Evolutionary conservation across 2,113 vertebrate genomes (phyloP), one percentile per base, ranked within the genome.

Genomic region (Agapornis roseicollis): DNA sequence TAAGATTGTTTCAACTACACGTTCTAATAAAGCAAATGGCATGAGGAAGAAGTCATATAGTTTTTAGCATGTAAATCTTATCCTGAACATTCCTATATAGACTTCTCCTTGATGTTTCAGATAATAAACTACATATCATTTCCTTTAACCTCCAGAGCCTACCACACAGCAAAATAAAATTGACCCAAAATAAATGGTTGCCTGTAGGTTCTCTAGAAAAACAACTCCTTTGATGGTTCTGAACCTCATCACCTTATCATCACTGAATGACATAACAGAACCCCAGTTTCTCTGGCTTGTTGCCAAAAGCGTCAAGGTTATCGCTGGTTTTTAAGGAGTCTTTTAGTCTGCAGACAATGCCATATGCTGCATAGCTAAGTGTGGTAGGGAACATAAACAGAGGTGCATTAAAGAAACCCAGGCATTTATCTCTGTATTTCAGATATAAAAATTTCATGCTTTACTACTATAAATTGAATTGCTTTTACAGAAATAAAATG

Each of bases 271-370:
- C 70, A 78, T 13, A 81, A 76, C 17, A 5, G 58, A 90, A 94
- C 58, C 58, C 20, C 29, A 1, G 0, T 70, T 91, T 86, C 63
- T 64, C 68, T 65, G 83, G n/a, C 83, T 76, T 64, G 52, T 41
- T 81, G 25, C 61, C 94, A 82, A 89, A 92, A 91, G 58, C 83
- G 87, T 81, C 88, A 88, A 91, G 58, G 80, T 86, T 93, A 89
- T 69, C 82, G 47, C 69, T 91, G 55, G 33, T 77, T 95, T 93
- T 92, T 85, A 91, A 85, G 63, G 46, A 94, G 88, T 55, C 85
- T 89, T 73, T 73, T 4, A 73, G 89, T 88, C 86, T 96, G 77
- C 68, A 78, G 69, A 78, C 60, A 80, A 53, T 50, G 49, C 56
- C 46, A 47, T 46, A 69, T 11, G 28, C 52, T 58, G 70, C 49